Base-by-base conservation (phyloP, 35 echinoderm and acorn worm genomes). In the Patiria miniata region DNA sequence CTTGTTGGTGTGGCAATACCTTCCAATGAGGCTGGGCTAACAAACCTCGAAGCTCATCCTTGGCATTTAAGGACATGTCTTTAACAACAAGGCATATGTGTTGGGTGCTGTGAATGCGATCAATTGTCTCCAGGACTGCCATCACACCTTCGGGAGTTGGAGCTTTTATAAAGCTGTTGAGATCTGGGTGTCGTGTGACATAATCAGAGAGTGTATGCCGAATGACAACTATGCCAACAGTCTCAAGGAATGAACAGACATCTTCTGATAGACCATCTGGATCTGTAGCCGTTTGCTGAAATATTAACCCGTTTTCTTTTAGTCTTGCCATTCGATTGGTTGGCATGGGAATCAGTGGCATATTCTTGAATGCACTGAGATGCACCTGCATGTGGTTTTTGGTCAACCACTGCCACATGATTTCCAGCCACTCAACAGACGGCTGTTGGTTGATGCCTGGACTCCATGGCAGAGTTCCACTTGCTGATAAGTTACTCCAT, bases 321-420 rank as follows among this genome's bases (percentile, higher is more conserved):
- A 38, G 51, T 30, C 51, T 58, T 21, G 53, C 53, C 18, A 84
- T 33, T 32, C 36, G 19, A 37, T 40, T 36, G 33, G 37, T 19
- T 52, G 17, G 51, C 53, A 84, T 60, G 53, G 28, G 82, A 14
- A 84, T 84, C 32, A 84, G 54, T n/a, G 82, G 82, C 10, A 84
- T 34, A 30, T 34, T 34, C 34, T 30, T 34, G 34, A 58, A 84
- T 22, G 32, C 82, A 38, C 15, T 36, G 19, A 53, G 53, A 58
- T 57, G 54, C 18, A 59, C 0, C 36, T 28, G 38, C 7, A 58
- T 58, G 34, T 29, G 17, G 32, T 60, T 58, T 16, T 37, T n/a
- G n/a, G 53, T 30, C 32, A 84, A 21, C 82, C 82, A 84, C 17
- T 60, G 15, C 82, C 82, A 84, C 12, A 84, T 18, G 18, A 57